Percentiles rank a stretch among this genome's conserved stretches.
Conservation (phyloP, 2,113 vertebrate genomes). For the Indri indri region DNA sequence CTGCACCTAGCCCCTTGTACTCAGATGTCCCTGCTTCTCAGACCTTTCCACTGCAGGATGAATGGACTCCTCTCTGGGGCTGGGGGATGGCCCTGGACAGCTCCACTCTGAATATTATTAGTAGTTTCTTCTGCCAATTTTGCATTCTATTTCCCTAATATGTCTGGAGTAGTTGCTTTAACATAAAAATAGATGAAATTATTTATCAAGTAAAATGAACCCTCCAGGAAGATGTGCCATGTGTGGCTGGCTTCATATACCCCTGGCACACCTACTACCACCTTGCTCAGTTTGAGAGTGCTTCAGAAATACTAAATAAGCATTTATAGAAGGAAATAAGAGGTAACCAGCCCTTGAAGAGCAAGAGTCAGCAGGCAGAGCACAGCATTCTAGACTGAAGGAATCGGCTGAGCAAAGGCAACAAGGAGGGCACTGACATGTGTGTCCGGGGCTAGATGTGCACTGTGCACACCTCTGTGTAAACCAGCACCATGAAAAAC, state of each 20-base stretch:
- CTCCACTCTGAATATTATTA: not conserved
- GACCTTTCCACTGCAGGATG: not conserved
- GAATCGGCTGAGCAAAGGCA: not conserved
- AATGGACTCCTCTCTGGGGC: too few species aligned
- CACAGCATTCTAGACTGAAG: not conserved
- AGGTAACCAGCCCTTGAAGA: not conserved
- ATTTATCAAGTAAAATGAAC: not conserved
- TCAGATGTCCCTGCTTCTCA: not conserved
- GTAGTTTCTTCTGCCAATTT: not conserved
- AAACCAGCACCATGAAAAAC: not conserved
- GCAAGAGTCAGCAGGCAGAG: not conserved
- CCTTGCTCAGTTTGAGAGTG: not conserved
- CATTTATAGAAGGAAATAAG: not conserved
- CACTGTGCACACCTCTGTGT: not conserved
- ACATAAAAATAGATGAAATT: not conserved
- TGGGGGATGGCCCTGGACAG: not conserved
- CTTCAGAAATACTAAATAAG: not conserved
- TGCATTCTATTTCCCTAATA: not conserved
- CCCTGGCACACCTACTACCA: not conserved
- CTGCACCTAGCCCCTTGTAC: not conserved
- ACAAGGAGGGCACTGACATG: rapidly evolving
- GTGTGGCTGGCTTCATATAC: not conserved
- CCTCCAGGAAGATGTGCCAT: not conserved
- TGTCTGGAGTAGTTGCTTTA: not conserved
- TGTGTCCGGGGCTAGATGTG: not conserved